Conservation (phyloP, 37 sponge, comb jelly and placozoan genomes). For the Spongilla lacustris region DNA sequence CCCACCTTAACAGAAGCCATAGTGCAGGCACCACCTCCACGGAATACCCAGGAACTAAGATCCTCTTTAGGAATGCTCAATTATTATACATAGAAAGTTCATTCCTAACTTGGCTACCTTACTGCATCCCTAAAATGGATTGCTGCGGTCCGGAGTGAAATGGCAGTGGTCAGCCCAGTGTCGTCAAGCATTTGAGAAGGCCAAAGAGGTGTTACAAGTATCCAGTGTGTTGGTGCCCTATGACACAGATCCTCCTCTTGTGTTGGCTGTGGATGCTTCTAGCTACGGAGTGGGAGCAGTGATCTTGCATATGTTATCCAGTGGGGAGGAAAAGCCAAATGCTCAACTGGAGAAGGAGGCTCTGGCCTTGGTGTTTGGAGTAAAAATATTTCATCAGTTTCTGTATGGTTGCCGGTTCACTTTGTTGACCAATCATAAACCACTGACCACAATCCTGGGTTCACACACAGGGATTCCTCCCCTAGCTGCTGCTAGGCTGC, state of each 20-base stretch:
- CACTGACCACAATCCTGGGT: too few species aligned
- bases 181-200: slow-evolving; percentile 4
- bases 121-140: slow-evolving; percentile 11
- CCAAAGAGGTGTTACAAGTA: not conserved
- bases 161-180: slow-evolving; percentile 29
- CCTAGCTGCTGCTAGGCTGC: slow-evolving; percentile 22
- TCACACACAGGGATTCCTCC: slow-evolving; percentile 10
- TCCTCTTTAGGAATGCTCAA: slow-evolving; percentile 31
- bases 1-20: slow-evolving; percentile 19
- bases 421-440: too few species aligned
- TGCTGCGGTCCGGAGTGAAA: not conserved
- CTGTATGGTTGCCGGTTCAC: slow-evolving; percentile 34
- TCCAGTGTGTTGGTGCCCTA: slow-evolving; percentile 34
- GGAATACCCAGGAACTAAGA: slow-evolving; percentile 20
- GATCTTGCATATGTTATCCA: slow-evolving; percentile 25
- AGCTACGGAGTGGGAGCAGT: too few species aligned
- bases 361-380: slow-evolving; percentile 8
- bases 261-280: slow-evolving; percentile 39
- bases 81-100: slow-evolving; percentile 46
- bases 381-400: not conserved
- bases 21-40: slow-evolving; percentile 22
- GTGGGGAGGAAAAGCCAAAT: slow-evolving; percentile 34
- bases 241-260: slow-evolving; percentile 23
- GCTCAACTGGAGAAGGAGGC: slow-evolving; percentile 11
- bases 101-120: slow-evolving; percentile 26